Conservation (phyloP, 2,888 invertebrate genomes). For the Abrostola triplasia region DNA sequence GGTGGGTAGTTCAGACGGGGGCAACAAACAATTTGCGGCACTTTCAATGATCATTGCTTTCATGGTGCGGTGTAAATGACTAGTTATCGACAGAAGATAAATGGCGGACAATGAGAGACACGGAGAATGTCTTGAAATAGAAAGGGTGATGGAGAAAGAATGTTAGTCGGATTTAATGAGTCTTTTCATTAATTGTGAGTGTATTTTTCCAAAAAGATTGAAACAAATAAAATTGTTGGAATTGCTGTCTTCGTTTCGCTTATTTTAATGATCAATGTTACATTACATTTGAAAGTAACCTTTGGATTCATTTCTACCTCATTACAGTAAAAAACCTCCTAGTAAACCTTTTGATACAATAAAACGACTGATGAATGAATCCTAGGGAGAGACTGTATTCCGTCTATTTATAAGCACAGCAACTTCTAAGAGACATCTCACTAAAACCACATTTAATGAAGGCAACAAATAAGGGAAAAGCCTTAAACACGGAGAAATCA, state of each 20-base stretch:
- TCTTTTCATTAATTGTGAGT: constrained; percentile 12
- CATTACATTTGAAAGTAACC: not conserved
- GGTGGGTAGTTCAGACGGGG: constrained; percentile 68
- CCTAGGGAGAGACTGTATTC: too few species aligned
- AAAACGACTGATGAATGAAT: too few species aligned
- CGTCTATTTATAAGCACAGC: constrained; percentile 13
- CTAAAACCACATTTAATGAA: constrained; percentile 44
- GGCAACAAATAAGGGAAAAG: constrained; percentile 42
- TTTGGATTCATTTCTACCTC: too few species aligned
- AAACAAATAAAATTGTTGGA: constrained; percentile 3
- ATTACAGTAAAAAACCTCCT: too few species aligned
- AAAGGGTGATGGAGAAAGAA: constrained; percentile 47
- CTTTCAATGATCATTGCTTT: constrained; percentile 40
- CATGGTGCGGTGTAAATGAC: constrained; percentile 49
- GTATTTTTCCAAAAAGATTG: constrained; percentile 6
- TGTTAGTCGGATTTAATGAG: constrained; percentile 24
- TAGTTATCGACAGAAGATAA: constrained; percentile 45
- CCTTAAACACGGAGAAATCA: constrained; percentile 41
- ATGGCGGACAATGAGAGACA: constrained; percentile 34
- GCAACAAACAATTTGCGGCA: constrained; percentile 50
- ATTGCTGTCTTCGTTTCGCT: not conserved
- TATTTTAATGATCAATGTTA: not conserved
- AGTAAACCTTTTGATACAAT: too few species aligned
- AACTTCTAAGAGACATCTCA: constrained; percentile 9
- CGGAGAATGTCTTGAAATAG: constrained; percentile 49